Percentiles rank a stretch among this genome's conserved stretches.
These are phyloP conservation scores for Dysmachus trigonus DNA, from an alignment of 2,888 invertebrate species.

Conservation along the genomic window DNA sequence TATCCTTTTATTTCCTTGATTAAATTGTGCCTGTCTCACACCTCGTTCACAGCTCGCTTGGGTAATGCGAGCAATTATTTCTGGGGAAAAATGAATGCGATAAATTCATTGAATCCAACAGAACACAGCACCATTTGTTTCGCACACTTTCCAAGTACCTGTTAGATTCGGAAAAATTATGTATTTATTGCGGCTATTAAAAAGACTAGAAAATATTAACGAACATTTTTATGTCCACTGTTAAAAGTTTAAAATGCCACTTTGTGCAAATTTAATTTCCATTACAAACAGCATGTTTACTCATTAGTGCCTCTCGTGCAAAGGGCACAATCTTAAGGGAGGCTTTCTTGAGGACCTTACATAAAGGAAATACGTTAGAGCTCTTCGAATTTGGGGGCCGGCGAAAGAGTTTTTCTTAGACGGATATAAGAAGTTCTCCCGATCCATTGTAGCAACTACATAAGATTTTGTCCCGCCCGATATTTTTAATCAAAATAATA, in stretches of 20 bases:
- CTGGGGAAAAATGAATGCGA: neutral
- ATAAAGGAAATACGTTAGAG: neutral
- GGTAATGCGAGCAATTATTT: neutral
- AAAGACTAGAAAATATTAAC: neutral
- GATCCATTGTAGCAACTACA: neutral
- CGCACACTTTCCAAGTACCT: neutral
- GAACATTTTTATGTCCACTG: neutral
- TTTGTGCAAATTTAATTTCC: neutral
- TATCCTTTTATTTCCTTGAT: constrained; percentile 25
- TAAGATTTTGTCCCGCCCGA: neutral
- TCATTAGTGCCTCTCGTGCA: neutral
- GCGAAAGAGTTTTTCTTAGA: neutral
- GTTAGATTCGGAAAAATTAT: neutral
- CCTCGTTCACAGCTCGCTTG: neutral
- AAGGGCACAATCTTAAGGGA: neutral
- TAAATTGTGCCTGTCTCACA: constrained; percentile 4
- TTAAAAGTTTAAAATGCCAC: neutral
- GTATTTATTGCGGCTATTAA: neutral
- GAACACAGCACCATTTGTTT: neutral
- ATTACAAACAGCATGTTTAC: neutral
- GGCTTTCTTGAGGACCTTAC: neutral
- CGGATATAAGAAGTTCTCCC: neutral
- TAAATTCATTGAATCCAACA: neutral
- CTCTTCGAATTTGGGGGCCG: neutral
- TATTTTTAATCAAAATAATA: too few relatives aligned